A percentile compares a stretch with the other conserved stretches of the same genome.
These are phyloP conservation scores for Vannuccia rotundouncinata DNA, from an alignment of 2,888 invertebrate genomes.

Conservation along the genomic window DNA sequence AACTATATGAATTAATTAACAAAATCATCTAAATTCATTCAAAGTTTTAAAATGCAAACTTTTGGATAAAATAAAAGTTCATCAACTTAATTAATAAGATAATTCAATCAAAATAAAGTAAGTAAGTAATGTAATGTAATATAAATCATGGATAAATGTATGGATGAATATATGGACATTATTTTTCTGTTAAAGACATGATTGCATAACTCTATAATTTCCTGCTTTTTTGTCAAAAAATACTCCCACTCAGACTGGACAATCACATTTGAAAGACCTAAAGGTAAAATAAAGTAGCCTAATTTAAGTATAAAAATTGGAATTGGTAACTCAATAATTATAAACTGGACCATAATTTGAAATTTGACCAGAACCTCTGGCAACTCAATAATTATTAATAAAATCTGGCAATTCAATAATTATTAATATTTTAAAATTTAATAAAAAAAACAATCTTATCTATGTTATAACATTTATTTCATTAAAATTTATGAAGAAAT, in stretches of 20 bases:
- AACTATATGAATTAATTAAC: too few relatives aligned
- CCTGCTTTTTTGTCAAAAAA: neutral
- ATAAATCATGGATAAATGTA: too few relatives aligned
- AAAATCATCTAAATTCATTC: too few relatives aligned
- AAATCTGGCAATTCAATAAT: neutral
- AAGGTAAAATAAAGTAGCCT: neutral
- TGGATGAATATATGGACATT: too few relatives aligned
- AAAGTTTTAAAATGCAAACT: too few relatives aligned
- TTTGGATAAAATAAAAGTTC: too few relatives aligned
- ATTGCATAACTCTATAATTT: neutral
- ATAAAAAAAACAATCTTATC: constrained; percentile 1
- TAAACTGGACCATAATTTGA: neutral
- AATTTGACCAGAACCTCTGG: neutral
- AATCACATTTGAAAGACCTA: constrained; percentile 3
- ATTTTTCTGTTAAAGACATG: neutral
- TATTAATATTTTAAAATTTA: neutral
- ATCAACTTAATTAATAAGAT: too few relatives aligned
- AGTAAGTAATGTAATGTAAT: too few relatives aligned
- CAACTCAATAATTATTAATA: neutral
- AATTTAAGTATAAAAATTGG: neutral
- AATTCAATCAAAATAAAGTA: too few relatives aligned
- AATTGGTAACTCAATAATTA: neutral
- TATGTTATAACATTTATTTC: neutral
- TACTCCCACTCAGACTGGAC: neutral
- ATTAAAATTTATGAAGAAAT: neutral